Conservation (phyloP, 2,888 invertebrate genomes). For the Frankliniella fusca region DNA sequence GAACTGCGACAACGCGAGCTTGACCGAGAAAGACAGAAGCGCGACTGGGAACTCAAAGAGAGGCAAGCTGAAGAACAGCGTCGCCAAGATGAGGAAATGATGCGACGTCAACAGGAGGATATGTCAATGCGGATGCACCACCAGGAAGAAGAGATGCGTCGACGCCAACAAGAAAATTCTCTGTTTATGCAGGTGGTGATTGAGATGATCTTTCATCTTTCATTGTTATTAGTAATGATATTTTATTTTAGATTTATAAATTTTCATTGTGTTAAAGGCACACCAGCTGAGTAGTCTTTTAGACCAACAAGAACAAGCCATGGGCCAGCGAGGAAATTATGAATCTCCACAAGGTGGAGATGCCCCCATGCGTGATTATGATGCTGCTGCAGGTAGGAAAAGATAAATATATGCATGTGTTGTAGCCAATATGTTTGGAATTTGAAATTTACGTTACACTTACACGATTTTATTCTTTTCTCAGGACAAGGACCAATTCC, state of each 20-base stretch:
- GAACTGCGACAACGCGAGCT: slow-evolving; percentile 78
- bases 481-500: slow-evolving; percentile 45
- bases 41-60: slow-evolving; percentile 78
- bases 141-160: slow-evolving; percentile 79
- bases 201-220: not conserved
- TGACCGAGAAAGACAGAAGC: slow-evolving; percentile 80
- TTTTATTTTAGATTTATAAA: not conserved
- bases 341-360: not conserved
- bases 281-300: slow-evolving; percentile 55
- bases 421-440: too few relatives aligned
- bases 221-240: too few relatives aligned
- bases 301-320: slow-evolving; percentile 66
- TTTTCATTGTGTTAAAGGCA: slow-evolving; percentile 39
- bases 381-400: not conserved
- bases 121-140: slow-evolving; percentile 69
- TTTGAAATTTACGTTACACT: too few relatives aligned
- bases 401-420: too few relatives aligned
- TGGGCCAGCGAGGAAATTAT: slow-evolving; percentile 43
- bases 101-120: slow-evolving; percentile 70
- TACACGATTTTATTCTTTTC: slow-evolving; percentile 37
- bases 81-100: slow-evolving; percentile 62
- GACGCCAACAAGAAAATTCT: slow-evolving; percentile 82
- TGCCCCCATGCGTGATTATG: slow-evolving; percentile 2
- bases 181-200: slow-evolving; percentile 72
- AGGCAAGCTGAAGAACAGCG: slow-evolving; percentile 76